Evolutionary conservation across 2,888 invertebrate species (phyloP).

Genomic region (Balanococcus diminutus): DNA sequence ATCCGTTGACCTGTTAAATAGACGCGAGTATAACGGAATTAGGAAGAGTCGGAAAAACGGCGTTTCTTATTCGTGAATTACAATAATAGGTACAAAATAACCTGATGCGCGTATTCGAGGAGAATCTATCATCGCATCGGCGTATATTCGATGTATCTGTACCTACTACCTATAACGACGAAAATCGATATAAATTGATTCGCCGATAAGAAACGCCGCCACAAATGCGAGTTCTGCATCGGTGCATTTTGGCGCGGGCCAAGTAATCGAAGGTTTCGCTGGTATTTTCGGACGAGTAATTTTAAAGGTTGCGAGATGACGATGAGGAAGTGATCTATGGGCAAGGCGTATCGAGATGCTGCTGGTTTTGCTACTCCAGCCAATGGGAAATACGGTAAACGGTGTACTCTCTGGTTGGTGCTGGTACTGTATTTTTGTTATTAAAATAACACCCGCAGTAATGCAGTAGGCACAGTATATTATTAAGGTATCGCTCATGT

Average conservation of each 20-base stretch:
- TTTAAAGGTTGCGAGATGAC: neutral
- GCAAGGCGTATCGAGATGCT: neutral
- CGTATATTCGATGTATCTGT: neutral
- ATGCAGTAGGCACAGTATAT: no score
- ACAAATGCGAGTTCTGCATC: neutral
- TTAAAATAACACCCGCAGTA: neutral
- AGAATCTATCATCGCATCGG: neutral
- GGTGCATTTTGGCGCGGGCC: neutral
- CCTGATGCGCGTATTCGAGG: neutral
- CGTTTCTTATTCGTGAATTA: neutral
- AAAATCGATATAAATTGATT: no score
- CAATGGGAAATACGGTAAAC: neutral
- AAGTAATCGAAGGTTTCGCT: constrained; percentile 17
- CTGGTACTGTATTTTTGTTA: neutral
- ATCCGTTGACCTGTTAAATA: constrained; percentile 35
- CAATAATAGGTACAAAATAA: neutral
- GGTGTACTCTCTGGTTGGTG: no score
- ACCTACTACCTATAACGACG: no score
- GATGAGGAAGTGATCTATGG: constrained; percentile 3
- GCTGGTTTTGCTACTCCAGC: neutral
- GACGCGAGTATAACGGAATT: neutral
- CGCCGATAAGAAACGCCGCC: neutral
- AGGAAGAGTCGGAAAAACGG: neutral
- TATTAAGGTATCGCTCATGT: neutral
- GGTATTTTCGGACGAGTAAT: constrained; percentile 28